Conservation (phyloP, 37 sponge, comb jelly and placozoan genomes). For the Bolinopsis microptera region DNA sequence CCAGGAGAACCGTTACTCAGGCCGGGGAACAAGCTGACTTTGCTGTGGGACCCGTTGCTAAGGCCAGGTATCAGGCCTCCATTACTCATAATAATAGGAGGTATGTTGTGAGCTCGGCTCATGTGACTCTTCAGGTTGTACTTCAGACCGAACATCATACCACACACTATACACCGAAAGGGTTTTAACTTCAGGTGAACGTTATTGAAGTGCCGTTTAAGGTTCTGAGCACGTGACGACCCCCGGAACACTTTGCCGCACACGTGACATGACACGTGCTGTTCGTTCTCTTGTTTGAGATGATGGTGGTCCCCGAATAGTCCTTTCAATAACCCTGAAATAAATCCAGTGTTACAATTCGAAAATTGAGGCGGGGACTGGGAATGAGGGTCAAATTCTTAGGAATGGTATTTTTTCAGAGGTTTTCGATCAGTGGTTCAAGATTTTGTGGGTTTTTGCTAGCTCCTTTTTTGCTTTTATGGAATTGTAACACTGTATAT, state of each 20-base stretch:
- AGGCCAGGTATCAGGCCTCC: neutral
- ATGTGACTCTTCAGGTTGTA: constrained; percentile 64
- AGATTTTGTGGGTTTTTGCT: neutral
- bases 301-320: neutral
- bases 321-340: constrained; percentile 25
- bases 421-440: too few species aligned
- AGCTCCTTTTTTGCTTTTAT: neutral
- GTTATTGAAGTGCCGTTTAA: constrained; percentile 66
- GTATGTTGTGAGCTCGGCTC: constrained; percentile 12
- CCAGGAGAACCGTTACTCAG: neutral
- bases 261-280: constrained; percentile 40
- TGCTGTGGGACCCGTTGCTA: neutral
- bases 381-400: neutral
- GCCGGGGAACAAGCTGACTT: neutral
- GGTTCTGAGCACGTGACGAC: constrained; percentile 45
- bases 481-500: constrained; percentile 40
- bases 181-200: constrained; percentile 58
- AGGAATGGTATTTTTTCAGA: too few species aligned
- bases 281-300: constrained; percentile 4
- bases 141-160: constrained; percentile 63
- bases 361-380: neutral
- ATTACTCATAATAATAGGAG: neutral
- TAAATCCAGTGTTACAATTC: neutral
- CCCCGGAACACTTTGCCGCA: constrained; percentile 63
- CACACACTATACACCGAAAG: constrained; percentile 50